These are phyloP conservation scores for Xestia ashworthii DNA, from an alignment of 2,888 invertebrate species.

Conservation along the genomic window DNA sequence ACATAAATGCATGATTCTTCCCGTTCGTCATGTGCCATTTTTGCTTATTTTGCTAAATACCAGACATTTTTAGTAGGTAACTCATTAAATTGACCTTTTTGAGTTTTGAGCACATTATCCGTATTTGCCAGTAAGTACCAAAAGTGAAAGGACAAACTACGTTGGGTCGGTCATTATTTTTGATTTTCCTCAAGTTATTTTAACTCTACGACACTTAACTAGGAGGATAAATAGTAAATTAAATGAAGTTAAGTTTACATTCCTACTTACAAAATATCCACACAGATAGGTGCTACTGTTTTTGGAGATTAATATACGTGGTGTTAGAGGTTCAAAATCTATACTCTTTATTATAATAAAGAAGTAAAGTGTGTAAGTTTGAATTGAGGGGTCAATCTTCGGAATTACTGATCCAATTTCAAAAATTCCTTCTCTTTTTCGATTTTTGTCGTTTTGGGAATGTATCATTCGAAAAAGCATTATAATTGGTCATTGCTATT, in stretches of 20 bases:
- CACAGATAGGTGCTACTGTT: background rate
- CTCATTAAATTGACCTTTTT: background rate
- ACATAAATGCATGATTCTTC: background rate
- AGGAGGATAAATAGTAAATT: background rate
- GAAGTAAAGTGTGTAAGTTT: too few species aligned
- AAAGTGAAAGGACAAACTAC: background rate
- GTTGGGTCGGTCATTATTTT: slow-evolving; percentile 1
- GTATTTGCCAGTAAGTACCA: too few species aligned
- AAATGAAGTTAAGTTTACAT: background rate
- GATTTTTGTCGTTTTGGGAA: background rate
- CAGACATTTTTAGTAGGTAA: background rate
- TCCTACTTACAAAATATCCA: background rate
- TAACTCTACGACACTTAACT: background rate
- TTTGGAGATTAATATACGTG: background rate
- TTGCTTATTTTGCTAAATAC: background rate
- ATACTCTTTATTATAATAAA: too few species aligned
- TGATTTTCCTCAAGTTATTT: slow-evolving; percentile 11
- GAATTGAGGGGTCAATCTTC: too few species aligned
- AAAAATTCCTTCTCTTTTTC: background rate
- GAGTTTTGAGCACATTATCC: background rate
- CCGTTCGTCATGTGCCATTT: background rate
- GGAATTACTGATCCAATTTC: too few species aligned
- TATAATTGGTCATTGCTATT: background rate
- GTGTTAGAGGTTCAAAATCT: too few species aligned
- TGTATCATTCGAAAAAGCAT: too few species aligned